Base-by-base conservation (phyloP, 2,113 vertebrate species). In the Parotia lawesii region DNA sequence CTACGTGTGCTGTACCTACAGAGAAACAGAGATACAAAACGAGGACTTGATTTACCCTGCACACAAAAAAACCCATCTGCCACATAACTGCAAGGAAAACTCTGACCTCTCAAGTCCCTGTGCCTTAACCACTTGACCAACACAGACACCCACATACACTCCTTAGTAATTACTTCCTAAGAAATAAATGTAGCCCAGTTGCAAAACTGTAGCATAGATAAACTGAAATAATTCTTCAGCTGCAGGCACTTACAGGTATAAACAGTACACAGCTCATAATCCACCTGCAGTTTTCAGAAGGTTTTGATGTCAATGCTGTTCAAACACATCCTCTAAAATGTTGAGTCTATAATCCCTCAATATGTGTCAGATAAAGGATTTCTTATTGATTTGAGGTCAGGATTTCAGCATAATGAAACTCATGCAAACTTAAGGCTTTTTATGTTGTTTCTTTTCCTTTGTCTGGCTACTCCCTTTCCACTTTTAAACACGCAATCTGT, bases 351-450 rank as follows among this genome's bases (percentile, higher is more conserved):
- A 94, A 96, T 96, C 91, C 94, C 38, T 61, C 87, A 82, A 78
- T 96, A 87, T 91, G 89, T 93, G 94, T 70, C 93, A 92, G 81
- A 95, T 82, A 94, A 94, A 94, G 77, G 66, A 85, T 85, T 92
- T 91, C 62, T 79, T 96, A 96, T 87, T 94, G 93, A 96, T 95
- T 79, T 94, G 93, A 94, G 89, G 87, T 85, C 89, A 87, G 85
- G 93, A 91, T 96, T 96, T 93, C 87, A 91, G 70, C 81, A 73
- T 70, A 89, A 81, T 54, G 42, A 85, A 94, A 93, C 85, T 87
- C 96, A 87, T 85, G 81, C 81, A 96, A 95, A 95, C 82, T 85
- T 90, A 83, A 85, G 89, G 95, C 89, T 96, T 96, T 90, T 96
- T 66, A 60, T 64, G 61, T 87, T 94, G 47, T 73, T 96, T 87